phyloP scores from a whole-genome alignment of 2,888 invertebrate genomes.

The Cylindroiulus punctatus region DNA sequence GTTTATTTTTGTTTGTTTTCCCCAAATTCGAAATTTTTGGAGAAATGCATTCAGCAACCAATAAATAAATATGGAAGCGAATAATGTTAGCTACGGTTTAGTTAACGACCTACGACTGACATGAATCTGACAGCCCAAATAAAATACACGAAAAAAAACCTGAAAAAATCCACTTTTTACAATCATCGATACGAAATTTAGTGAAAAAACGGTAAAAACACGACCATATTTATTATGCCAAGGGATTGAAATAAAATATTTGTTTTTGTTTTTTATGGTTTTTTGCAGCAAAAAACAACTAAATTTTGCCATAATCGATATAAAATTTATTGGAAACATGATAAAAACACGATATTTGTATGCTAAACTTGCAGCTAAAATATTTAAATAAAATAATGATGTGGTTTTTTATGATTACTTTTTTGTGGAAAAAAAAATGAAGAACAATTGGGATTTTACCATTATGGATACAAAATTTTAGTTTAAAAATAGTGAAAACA shows the following conservation, averaged over 20 bases:
- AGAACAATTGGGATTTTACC: too few relatives aligned
- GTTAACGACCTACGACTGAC: background rate
- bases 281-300: too few relatives aligned
- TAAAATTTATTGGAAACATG: too few relatives aligned
- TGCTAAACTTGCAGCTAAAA: too few relatives aligned
- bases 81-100: background rate
- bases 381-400: background rate
- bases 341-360: too few relatives aligned
- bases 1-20: slow-evolving; percentile 9
- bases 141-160: too few relatives aligned
- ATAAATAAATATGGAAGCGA: background rate
- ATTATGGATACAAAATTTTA: too few relatives aligned
- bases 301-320: too few relatives aligned
- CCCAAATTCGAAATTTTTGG: background rate
- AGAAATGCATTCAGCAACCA: background rate
- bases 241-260: background rate
- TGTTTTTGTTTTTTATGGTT: background rate
- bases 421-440: too few relatives aligned
- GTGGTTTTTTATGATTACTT: background rate
- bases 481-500: too few relatives aligned
- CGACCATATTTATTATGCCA: background rate
- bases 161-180: background rate
- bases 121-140: background rate
- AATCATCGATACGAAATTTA: background rate
- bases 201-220: background rate